These are phyloP conservation scores for Ophion obscuratus DNA, from an alignment of 2,888 invertebrate species.

Conservation along the genomic window DNA sequence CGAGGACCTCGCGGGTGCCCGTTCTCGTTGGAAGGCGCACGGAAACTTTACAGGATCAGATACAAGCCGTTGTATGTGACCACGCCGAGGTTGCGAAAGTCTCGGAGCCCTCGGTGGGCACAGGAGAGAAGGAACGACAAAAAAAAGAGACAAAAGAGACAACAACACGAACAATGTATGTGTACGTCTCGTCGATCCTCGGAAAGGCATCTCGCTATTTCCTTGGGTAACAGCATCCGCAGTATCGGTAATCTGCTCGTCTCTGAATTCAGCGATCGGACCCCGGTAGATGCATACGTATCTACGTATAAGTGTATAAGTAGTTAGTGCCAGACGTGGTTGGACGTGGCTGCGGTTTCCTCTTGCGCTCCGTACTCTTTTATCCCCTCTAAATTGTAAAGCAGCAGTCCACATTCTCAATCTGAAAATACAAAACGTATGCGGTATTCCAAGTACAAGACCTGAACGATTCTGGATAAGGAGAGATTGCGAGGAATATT, in stretches of 20 bases:
- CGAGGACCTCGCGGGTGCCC: conserved; percentile 41
- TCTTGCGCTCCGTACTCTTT: background rate
- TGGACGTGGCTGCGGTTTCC: conserved; percentile 29
- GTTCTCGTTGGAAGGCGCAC: conserved; percentile 50
- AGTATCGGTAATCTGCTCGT: conserved; percentile 56
- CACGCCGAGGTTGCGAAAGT: conserved; percentile 55
- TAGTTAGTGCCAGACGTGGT: conserved; percentile 40
- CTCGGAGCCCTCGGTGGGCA: conserved; percentile 26
- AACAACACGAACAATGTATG: background rate
- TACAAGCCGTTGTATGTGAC: conserved; percentile 61
- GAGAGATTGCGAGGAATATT: background rate
- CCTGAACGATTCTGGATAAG: background rate
- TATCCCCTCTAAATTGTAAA: background rate
- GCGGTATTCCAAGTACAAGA: background rate
- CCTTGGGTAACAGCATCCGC: conserved; percentile 42
- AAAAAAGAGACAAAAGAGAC: background rate
- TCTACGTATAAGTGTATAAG: conserved; percentile 20
- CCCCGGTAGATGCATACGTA: conserved; percentile 9
- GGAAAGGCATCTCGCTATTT: conserved; percentile 29
- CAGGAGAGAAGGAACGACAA: background rate
- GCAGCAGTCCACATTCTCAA: background rate
- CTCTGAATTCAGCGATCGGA: conserved; percentile 45
- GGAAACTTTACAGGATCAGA: conserved; percentile 70
- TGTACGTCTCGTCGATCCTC: conserved; percentile 36
- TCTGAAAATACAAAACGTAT: background rate